These are phyloP conservation scores for Parnassius smintheus DNA, from an alignment of 2,888 invertebrate genomes.

Conservation along the genomic window DNA sequence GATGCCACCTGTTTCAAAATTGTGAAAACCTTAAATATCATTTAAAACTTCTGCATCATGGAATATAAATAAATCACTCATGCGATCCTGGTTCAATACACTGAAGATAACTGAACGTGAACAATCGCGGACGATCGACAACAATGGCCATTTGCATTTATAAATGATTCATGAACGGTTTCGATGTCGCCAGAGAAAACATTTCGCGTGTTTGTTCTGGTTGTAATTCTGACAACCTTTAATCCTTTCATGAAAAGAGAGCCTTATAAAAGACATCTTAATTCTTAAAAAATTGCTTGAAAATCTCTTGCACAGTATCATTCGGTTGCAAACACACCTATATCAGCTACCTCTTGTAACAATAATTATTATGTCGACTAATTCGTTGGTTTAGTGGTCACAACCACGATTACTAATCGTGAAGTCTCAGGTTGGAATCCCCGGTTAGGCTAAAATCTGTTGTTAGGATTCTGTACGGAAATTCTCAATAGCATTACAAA, in stretches of 20 bases:
- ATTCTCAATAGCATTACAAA: no score
- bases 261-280: no score
- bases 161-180: slow-evolving; percentile 10
- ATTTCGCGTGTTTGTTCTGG: neutral
- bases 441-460: no score
- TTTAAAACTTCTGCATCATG: slow-evolving; percentile 2
- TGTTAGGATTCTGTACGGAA: no score
- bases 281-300: no score
- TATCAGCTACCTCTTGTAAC: no score
- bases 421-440: no score
- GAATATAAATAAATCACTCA: neutral
- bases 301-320: no score
- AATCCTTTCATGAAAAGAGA: neutral
- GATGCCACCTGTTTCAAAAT: neutral
- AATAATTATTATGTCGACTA: no score
- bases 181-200: neutral
- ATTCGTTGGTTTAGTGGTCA: no score
- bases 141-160: slow-evolving; percentile 7
- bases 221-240: neutral
- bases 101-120: slow-evolving; percentile 3
- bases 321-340: no score
- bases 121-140: slow-evolving; percentile 4
- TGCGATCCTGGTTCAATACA: neutral
- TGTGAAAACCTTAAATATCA: neutral
- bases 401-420: no score